These are phyloP conservation scores for Junco hyemalis DNA, from an alignment of 2,113 vertebrate species.

Conservation along the genomic window DNA sequence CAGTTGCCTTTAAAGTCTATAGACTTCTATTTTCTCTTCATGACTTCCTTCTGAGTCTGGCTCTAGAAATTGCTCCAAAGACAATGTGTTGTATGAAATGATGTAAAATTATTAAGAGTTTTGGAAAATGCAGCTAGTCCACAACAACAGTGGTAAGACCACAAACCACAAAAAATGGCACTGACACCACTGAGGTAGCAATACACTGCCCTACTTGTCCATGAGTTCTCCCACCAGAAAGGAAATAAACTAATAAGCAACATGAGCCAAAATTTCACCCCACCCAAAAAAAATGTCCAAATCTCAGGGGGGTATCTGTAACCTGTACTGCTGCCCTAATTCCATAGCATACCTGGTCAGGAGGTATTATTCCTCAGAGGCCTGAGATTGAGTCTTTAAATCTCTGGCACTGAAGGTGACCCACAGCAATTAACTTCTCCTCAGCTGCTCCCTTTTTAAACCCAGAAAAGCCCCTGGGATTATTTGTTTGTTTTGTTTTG, in stretches of 20 bases:
- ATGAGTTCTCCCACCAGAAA: background rate
- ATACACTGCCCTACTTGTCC: background rate
- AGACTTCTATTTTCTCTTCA: background rate
- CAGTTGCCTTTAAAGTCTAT: background rate
- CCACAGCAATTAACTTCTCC: background rate
- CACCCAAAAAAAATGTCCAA: background rate
- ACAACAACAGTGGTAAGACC: background rate
- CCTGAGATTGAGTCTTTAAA: background rate
- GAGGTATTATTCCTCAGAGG: background rate
- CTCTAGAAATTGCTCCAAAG: background rate
- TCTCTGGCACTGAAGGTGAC: background rate
- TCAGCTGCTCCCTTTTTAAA: background rate
- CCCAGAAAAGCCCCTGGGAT: background rate
- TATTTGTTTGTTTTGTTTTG: background rate
- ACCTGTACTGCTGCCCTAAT: background rate
- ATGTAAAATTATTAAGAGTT: background rate
- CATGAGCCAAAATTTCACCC: background rate
- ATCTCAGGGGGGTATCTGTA: background rate
- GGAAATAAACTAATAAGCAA: background rate
- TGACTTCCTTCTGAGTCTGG: background rate
- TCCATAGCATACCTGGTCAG: background rate
- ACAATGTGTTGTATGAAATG: background rate
- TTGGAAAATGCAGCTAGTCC: background rate
- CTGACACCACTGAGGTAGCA: background rate
- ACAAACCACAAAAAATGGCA: background rate